Evolutionary conservation across 2,113 vertebrate genomes (phyloP).

Genomic region (Etheostoma spectabile): DNA sequence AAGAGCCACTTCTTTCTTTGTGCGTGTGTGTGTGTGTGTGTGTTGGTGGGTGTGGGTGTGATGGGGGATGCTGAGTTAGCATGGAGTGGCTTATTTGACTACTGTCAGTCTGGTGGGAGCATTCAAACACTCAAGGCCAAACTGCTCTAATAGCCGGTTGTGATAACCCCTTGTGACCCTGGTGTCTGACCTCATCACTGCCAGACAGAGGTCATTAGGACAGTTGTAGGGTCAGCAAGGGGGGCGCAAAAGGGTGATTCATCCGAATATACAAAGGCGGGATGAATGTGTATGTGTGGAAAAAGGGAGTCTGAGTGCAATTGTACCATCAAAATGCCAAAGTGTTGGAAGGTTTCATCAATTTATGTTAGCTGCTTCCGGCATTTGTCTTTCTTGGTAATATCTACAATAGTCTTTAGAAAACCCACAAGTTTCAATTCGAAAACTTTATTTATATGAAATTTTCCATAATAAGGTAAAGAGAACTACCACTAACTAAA

Average conservation of each 20-base stretch:
- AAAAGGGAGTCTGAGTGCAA: conserved; percentile 2
- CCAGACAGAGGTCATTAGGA: conserved; percentile 54
- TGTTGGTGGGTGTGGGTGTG: conserved; percentile 20
- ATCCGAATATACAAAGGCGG: conserved; percentile 21
- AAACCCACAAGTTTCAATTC: background rate
- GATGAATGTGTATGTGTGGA: conserved; percentile 25
- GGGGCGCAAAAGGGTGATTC: background rate
- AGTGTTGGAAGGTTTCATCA: background rate
- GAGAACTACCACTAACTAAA: background rate
- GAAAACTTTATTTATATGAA: background rate
- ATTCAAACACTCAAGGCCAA: conserved; percentile 59
- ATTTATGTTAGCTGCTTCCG: background rate
- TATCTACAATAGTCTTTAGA: background rate
- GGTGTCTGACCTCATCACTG: conserved; percentile 63
- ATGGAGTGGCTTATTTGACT: conserved; percentile 65
- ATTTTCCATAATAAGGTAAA: background rate
- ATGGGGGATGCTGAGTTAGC: conserved; percentile 67
- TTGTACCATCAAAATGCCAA: background rate
- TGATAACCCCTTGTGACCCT: conserved; percentile 72
- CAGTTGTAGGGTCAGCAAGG: conserved; percentile 8
- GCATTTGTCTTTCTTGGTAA: background rate
- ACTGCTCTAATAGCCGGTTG: conserved; percentile 52
- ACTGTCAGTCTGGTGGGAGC: conserved; percentile 58
- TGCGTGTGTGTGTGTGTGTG: conserved; percentile 1
- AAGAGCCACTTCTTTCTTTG: conserved; percentile 48